Evolutionary conservation across 1,140 invertebrate species (phyloP), one percentile per base, ranked within the genome.

Genomic region (Conus ventricosus): DNA sequence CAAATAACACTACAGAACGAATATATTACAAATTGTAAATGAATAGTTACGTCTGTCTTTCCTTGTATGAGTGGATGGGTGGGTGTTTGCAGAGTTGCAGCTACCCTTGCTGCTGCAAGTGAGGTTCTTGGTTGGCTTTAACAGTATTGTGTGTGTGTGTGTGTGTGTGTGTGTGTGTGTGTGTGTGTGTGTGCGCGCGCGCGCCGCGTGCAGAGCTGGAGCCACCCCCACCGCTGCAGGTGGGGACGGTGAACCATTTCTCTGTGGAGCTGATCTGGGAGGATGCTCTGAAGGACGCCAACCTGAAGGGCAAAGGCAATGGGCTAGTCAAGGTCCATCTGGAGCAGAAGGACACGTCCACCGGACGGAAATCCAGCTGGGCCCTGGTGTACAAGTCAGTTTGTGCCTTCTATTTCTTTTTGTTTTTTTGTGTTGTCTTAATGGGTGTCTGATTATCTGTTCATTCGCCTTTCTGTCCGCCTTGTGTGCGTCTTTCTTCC

Each of bases 181-280:
- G 39, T 39, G 39, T 39, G 39, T 39, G 39, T 3, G 39, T 3
- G 39, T 3, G 20, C n/a, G 7, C 71, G 20, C 20, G 25, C 11
- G 8, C 0, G 10, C 76, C 20, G 25, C 11, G 8, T 10, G 10
- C 76, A 39, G 39, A 78, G 39, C 25, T 78, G 39, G 76, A 17
- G 76, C 7, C 91, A 71, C 94, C 94, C 25, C 91, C 93, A n/a
- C 92, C 93, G n/a, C 94, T 93, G 13, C 81, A 93, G 51, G 92
- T 94, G 76, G 94, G 93, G 23, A 92, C 94, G 88, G 92, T 94
- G 13, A 94, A 92, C 57, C 94, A 94, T 67, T 88, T 91, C 86
- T 93, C 89, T 85, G 91, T 94, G 83, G 93, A 94, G 85, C 83
- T 94, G 27, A 91, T 90, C 76, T 94, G 94, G 94, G 92, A 92